Percentiles rank a stretch among this genome's conserved stretches.
Evolutionary conservation across 2,113 vertebrate species (phyloP).

Genomic region (Dipodomys stephensi): DNA sequence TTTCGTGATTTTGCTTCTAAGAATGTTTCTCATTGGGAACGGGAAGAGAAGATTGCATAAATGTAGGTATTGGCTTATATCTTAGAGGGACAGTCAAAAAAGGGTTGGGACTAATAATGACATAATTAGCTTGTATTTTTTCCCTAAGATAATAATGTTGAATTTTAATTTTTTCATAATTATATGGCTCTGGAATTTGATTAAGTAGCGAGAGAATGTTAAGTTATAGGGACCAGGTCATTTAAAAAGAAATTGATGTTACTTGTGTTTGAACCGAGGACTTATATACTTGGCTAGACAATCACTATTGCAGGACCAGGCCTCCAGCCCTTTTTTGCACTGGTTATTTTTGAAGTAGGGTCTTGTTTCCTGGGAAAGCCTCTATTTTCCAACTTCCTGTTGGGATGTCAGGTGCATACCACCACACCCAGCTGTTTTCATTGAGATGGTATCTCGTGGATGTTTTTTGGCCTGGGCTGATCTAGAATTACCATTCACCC

Average conservation of each 20-base stretch:
- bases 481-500: too few species aligned
- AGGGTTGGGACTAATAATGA: conserved; percentile 69
- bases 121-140: conserved; percentile 77
- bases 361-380: too few species aligned
- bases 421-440: too few species aligned
- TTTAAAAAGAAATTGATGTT: neutral
- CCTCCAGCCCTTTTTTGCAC: too few species aligned
- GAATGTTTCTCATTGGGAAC: conserved; percentile 39
- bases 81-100: conserved; percentile 74
- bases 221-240: neutral
- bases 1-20: conserved; percentile 57
- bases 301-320: too few species aligned
- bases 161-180: conserved; percentile 39
- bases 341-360: too few species aligned
- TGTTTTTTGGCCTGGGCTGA: too few species aligned
- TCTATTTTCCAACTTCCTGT: too few species aligned
- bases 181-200: conserved; percentile 42
- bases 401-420: too few species aligned
- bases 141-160: conserved; percentile 53
- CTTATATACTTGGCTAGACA: too few species aligned
- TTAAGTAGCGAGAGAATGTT: neutral
- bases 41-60: conserved; percentile 66
- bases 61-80: conserved; percentile 66
- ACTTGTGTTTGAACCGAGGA: too few species aligned
- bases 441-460: too few species aligned